Base-by-base conservation (phyloP, 2,888 invertebrate genomes). In the Cosmia trapezina region DNA sequence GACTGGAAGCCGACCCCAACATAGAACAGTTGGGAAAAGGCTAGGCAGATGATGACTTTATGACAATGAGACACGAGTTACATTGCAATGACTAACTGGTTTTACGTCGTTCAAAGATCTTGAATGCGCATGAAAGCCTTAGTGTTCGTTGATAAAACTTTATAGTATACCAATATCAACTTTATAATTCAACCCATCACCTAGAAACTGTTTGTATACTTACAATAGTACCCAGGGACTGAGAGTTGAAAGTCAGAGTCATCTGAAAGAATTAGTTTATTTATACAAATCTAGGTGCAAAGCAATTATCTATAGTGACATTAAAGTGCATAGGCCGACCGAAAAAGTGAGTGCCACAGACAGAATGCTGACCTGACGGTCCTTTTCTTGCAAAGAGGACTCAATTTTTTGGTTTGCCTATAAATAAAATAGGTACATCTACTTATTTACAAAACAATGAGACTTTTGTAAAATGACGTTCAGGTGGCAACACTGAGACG, bases 221-320 rank as follows among this genome's bases (percentile, higher is more conserved):
- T 91, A 95, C 95, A 91, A 91, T 91, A 92, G 83, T 88, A 91
- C 61, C 92, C 91, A 90, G 91, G 94, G 90, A 91, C 89, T 83
- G 91, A 91, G 89, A 92, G 92, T 84, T 92, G 93, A 81, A 93
- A 89, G 89, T 92, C 94, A 89, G 94, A 93, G 84, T 94, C 94
- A 94, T 95, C 95, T 95, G 95, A 92, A 95, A 95, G 89, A 93
- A 94, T 92, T 92, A 90, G 92, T 94, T 81, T 86, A 78, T 79
- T 82, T 86, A 78, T 87, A 88, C 89, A 90, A 87, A 87, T 89
- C 90, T 86, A 90, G 73, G 91, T 90, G 89, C 89, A 87, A 78
- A 89, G 88, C 79, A 68, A 56, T 65, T 59, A 87, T 84, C 54
- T 84, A 76, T 70, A 76, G 70, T 83, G 84, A 49, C 19, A 78